Evolutionary conservation across 2,113 vertebrate species (phyloP), one percentile per base, ranked within the genome.

Genomic region (Xenopus laevis): DNA sequence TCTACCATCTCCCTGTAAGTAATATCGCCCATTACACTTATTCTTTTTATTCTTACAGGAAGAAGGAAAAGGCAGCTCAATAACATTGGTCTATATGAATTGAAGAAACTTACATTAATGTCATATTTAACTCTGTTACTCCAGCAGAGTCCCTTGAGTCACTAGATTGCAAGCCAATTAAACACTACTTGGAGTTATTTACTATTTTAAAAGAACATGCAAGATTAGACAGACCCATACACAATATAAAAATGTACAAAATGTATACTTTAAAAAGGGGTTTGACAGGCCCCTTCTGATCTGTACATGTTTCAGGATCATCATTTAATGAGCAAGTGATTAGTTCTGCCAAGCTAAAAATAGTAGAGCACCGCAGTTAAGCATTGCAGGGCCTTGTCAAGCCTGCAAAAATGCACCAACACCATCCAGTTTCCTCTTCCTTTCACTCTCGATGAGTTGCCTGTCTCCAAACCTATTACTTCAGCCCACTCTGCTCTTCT

Each of bases 401-500:
- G 59, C 50, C 68, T 46, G 21, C 18, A 23, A 70, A 62, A 77
- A 18, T 70, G 67, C 67, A 68, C 27, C 18, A 77, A 57, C 74
- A 64, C 74, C 69, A 67, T 69, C 58, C 74, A 64, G 55, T 77
- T 77, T 77, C 74, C 59, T 61, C 61, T 68, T 46, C 59, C 74
- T 64, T 77, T 77, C 74, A 77, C 59, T 77, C 66, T 64, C 74
- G 64, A 64, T 77, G 74, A 77, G 66, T 63, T 77, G 70, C 74
- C 60, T 77, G 74, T 77, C 74, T 69, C 45, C 63, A 70, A 77
- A 70, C 66, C 74, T 77, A 64, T 77, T 77, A 77, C 74, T 77
- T 63, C 63, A 77, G 47, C 74, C 66, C 59, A 57, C 59, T 70
- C 74, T 69, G 46, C 59, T 77, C 60, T 70, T 58, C 74, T 70